A percentile compares a stretch with the other conserved stretches of the same genome.
Evolutionary conservation across 2,797 vertebrate species (phyloP).

Genomic region (Amblyopsis hoosieri): DNA sequence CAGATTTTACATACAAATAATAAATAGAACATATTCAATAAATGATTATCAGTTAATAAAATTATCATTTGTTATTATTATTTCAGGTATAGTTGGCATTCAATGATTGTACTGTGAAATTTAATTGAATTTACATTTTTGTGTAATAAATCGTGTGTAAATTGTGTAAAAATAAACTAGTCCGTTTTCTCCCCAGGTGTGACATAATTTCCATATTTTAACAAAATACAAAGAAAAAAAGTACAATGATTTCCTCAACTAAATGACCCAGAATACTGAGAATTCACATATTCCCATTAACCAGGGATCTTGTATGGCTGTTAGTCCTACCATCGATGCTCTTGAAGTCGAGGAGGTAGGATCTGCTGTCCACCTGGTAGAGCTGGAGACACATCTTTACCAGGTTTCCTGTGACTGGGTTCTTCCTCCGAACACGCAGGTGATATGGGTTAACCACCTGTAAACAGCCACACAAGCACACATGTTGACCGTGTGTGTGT

Average conservation of each 20-base stretch:
- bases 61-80: neutral
- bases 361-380: conserved; percentile 96
- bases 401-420: conserved; percentile 94
- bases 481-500: neutral
- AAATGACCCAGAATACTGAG: too few relatives aligned
- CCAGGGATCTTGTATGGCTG: neutral
- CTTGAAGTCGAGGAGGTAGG: conserved; percentile 97
- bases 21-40: neutral
- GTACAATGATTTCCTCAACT: too few relatives aligned
- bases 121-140: too few relatives aligned
- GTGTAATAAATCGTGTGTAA: too few relatives aligned
- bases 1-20: neutral
- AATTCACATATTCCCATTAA: too few relatives aligned
- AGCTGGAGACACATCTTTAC: conserved; percentile 99
- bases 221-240: too few relatives aligned
- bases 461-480: conserved; percentile 2
- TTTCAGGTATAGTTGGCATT: too few relatives aligned
- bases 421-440: conserved; percentile 92
- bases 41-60: neutral
- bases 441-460: conserved; percentile 98
- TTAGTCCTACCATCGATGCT: conserved; percentile 90
- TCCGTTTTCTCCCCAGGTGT: too few relatives aligned
- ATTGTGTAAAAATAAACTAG: too few relatives aligned
- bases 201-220: too few relatives aligned
- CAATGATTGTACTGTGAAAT: too few relatives aligned